Evolutionary conservation across 2,113 vertebrate genomes (phyloP).

Genomic region (Catharus fuscescens): DNA sequence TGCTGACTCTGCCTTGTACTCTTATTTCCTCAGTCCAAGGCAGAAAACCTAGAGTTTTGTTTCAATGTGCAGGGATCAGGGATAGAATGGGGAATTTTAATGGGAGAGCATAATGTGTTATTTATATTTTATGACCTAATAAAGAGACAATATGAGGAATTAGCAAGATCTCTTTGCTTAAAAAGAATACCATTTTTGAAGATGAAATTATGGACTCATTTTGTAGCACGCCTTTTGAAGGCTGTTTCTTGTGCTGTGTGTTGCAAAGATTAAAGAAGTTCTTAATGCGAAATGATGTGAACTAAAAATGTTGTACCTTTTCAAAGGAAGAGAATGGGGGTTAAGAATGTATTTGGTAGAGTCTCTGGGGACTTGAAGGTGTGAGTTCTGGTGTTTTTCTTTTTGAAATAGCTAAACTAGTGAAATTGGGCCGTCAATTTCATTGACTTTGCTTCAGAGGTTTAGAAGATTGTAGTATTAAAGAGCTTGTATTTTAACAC

Average conservation of each 20-base stretch:
- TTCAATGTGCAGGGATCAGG: background rate
- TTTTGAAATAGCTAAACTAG: background rate
- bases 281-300: conserved; percentile 12
- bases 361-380: background rate
- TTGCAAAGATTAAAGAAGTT: conserved; percentile 31
- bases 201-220: background rate
- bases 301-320: conserved; percentile 11
- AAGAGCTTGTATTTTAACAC: background rate
- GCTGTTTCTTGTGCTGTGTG: background rate
- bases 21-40: background rate
- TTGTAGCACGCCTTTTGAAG: conserved; percentile 4
- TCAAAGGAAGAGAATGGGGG: background rate
- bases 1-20: background rate
- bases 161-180: background rate
- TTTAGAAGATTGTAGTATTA: background rate
- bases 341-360: background rate
- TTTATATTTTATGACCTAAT: background rate
- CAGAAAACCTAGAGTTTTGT: background rate
- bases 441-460: background rate
- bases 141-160: background rate
- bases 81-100: background rate
- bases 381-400: background rate
- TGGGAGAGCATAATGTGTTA: background rate
- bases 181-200: background rate
- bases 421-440: background rate